Evolutionary conservation across 1,140 invertebrate genomes (phyloP), one percentile per base, ranked within the genome.

Genomic region (Diorhabda elongata): DNA sequence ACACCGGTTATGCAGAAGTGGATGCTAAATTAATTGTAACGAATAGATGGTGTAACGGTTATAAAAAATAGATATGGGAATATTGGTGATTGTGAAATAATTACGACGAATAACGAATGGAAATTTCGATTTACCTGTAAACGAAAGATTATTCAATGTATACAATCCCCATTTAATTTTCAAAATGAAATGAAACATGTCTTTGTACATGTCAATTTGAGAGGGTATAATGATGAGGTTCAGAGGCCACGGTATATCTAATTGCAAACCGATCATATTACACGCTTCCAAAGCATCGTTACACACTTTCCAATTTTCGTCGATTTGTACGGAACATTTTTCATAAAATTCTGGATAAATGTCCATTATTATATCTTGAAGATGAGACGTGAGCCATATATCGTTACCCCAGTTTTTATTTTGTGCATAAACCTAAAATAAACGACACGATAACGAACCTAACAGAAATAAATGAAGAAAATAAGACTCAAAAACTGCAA

Each of bases 161-260:
- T 85, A 87, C 9, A 89, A 78, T 3, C 87, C 86, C 81, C 86
- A 86, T 76, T 89, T 89, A 0, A 89, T 77, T 76, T 88, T 87
- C 44, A 90, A 78, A 43, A 88, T 81, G 76, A 89, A 88, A 56
- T 81, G 78, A 76, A 90, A 89, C 65, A 89, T 83, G 9, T 84
- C 80, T 73, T 88, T 88, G 73, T 89, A 90, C 65, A 85, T 82
- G 8, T 79, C 73, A 58, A 87, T 80, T 45, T 83, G 81, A 60
- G 82, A 80, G 3, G 82, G 78, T 58, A 81, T 86, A 3, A 89
- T 79, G 5, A 90, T 75, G 72, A 86, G 82, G 70, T 82, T 85
- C 9, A 86, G 78, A 5, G 86, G 86, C 86, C 86, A 87, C 5
- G 78, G 78, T 42, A 85, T 80, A 52, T 82, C 75, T 71, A 84